Evolutionary conservation across 2,797 vertebrate genomes (phyloP).

Genomic region (Gymnoscopelus microlampas): DNA sequence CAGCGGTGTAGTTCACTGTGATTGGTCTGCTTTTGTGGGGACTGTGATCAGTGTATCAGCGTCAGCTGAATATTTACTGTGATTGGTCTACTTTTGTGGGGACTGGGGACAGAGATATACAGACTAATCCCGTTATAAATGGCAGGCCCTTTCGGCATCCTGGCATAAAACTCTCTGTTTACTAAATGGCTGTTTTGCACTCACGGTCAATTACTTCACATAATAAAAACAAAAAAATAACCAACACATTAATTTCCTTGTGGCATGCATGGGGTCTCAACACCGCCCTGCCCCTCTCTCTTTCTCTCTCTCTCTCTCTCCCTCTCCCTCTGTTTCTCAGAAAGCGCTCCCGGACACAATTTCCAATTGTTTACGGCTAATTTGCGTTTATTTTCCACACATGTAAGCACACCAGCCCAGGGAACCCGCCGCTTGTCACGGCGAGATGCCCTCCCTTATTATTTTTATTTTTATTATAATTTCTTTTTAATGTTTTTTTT

Average conservation of each 20-base stretch:
- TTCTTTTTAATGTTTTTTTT: not conserved
- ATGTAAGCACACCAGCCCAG: conserved; percentile 50
- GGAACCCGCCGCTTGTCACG: conserved; percentile 11
- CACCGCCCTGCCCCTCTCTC: too few relatives aligned
- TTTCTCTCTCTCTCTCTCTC: not conserved
- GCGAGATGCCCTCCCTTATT: not conserved
- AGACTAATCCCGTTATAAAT: too few relatives aligned
- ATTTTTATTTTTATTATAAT: too few relatives aligned
- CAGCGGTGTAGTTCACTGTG: too few relatives aligned
- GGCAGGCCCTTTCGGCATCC: too few relatives aligned
- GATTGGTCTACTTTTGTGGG: too few relatives aligned
- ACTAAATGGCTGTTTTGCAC: conserved; percentile 49
- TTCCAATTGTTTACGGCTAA: conserved; percentile 67
- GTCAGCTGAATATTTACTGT: too few relatives aligned
- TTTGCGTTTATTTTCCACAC: conserved; percentile 62
- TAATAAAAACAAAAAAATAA: conserved; percentile 8
- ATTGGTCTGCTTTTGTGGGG: too few relatives aligned
- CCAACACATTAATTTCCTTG: not conserved
- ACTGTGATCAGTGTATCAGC: too few relatives aligned
- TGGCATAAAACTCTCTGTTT: conserved; percentile 11
- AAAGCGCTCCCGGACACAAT: conserved; percentile 43
- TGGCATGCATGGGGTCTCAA: not conserved
- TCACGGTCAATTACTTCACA: conserved; percentile 42
- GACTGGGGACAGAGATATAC: too few relatives aligned
- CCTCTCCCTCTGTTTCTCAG: conserved; percentile 19